Base-by-base conservation (phyloP, 2,113 vertebrate species). In the Pituophis catenifer region DNA sequence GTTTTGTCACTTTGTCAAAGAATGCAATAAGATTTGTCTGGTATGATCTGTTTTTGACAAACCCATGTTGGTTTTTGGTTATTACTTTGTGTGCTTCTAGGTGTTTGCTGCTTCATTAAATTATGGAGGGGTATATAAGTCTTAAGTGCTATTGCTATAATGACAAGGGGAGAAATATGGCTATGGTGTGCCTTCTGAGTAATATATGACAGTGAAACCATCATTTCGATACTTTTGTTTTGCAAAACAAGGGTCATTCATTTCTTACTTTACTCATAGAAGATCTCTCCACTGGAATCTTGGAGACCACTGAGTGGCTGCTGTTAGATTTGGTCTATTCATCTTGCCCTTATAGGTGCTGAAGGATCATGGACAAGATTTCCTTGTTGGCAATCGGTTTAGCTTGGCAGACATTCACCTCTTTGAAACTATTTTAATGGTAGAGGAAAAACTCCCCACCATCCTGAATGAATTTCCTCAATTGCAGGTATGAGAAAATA, bases 371-470 rank as follows among this genome's bases (percentile, higher is more conserved):
- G 93, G 97, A 1, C 96, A 97, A 88, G 94, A 95, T 59, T 98
- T 98, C 96, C 98, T 99, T 54, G 98, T 99, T 93, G 98, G 98
- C 81, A 97, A 97, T 89, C 97, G 93, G 95, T 93, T 99, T 50
- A 99, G 97, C 96, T 96, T 97, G 97, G 98, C 98, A 9, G 99
- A 99, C 86, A 95, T 99, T 89, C 97, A 98, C 94, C 96, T 99
- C 65, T 91, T 98, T 54, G 98, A 99, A 97, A 97, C 97, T 92
- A 98, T 98, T 94, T 96, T 99, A 95, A 98, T 98, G 98, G 91
- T 99, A 89, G 98, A 99, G 96, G 99, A 99, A 96, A 97, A 97
- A 38, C 96, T 98, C 70, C 93, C 97, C 4, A 96, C 91, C 0
- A 97, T 98, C 86, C 98, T 99, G 0, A 87, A 95, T 2, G 94